Evolutionary conservation across 2,113 vertebrate genomes (phyloP), one percentile per base, ranked within the genome.

Genomic region (Aramus guarauna): DNA sequence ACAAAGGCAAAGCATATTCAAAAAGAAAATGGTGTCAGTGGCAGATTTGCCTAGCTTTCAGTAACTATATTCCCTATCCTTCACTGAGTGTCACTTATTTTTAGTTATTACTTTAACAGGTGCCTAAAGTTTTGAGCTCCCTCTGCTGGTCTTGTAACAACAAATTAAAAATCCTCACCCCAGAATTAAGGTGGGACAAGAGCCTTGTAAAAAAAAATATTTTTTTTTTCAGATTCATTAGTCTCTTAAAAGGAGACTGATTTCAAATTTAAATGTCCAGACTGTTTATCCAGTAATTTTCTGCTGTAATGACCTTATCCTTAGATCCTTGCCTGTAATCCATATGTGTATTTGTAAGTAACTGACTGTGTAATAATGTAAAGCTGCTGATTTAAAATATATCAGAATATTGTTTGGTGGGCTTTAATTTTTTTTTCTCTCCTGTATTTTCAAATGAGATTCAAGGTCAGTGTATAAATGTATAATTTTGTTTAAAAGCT

Each of bases 51-150:
- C 37, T 22, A 53, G 15, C 34, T 62, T 52, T 20, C 3, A 9
- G 71, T 39, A 62, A 21, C 12, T 16, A 0, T 14, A 24, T n/a
- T 45, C 39, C 39, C 34, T 56, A 50, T 62, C 11, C 18, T n/a
- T 16, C 32, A 3, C 0, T 0, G 43, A 18, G 7, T 66, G 23
- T 72, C 23, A 4, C 43, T 27, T 37, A 15, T 48, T 53, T 43
- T 43, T 43, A 43, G 14, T 43, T 43, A 43, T 43, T 43, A 15
- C 13, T 43, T 43, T 43, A 43, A 43, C 43, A 43, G 15, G 23
- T 23, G 34, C 47, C 29, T 15, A 10, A 18, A 36, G 43, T 81
- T 85, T 27, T 45, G 41, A 47, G 86, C 85, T 88, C 74, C 85
- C 39, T 30, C 91, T 92, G 30, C 77, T 74, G 59, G 27, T 12